Percentiles rank a stretch among this genome's conserved stretches.
These are phyloP conservation scores for Gymnorhina tibicen DNA, from an alignment of 2,113 vertebrate genomes.

Conservation along the genomic window DNA sequence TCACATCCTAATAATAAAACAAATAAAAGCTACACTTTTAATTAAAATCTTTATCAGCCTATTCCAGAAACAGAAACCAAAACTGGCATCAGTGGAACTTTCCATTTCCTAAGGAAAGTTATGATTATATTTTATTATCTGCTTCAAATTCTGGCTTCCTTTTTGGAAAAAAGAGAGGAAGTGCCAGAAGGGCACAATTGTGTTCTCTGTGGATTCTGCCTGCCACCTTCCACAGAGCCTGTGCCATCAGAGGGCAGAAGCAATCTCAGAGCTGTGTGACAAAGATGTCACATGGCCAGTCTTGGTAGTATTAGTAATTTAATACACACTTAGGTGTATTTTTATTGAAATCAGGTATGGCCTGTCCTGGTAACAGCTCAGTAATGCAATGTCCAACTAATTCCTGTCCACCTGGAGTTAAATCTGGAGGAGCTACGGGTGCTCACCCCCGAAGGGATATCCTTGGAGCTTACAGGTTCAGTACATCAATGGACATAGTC, in stretches of 20 bases:
- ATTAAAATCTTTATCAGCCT: neutral
- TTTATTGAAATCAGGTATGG: neutral
- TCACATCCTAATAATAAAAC: neutral
- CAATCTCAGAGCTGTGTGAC: neutral
- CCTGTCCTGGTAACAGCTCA: neutral
- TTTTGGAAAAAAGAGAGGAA: neutral
- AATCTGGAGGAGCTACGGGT: neutral
- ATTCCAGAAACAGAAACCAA: neutral
- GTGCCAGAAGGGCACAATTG: neutral
- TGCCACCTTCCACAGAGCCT: neutral
- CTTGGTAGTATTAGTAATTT: neutral
- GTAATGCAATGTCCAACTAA: neutral
- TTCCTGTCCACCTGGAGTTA: neutral
- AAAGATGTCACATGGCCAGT: neutral
- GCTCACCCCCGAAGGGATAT: neutral
- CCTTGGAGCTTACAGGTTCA: neutral
- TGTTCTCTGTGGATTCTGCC: neutral
- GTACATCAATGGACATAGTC: neutral
- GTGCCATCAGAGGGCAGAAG: neutral
- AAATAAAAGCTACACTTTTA: slow-evolving; percentile 20
- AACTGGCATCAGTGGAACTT: neutral
- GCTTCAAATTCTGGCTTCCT: neutral
- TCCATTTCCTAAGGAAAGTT: neutral
- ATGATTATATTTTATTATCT: neutral
- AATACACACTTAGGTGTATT: neutral